Conservation (phyloP, 2,113 vertebrate species). For the Raja brachyura region DNA sequence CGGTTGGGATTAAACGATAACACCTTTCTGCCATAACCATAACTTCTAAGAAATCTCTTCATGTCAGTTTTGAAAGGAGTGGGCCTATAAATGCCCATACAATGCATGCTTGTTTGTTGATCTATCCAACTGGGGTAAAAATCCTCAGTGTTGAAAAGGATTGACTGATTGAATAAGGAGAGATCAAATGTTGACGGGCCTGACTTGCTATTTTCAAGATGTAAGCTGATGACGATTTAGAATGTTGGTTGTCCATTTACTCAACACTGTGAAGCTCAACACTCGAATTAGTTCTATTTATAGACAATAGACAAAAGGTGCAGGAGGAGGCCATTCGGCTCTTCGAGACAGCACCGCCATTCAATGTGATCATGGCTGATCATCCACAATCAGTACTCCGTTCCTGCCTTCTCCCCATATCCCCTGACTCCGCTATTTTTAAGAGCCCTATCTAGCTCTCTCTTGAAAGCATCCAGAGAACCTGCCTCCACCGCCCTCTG, state of each 20-base stretch:
- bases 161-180: not conserved
- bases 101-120: not conserved
- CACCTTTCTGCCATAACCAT: constrained; percentile 19
- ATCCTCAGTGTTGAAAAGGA: not conserved
- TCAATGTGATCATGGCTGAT: no score
- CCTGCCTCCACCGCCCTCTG: no score
- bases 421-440: no score
- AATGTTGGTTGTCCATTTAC: not conserved
- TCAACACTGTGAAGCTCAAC: not conserved
- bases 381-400: no score
- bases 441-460: no score
- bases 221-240: not conserved
- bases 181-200: not conserved
- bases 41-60: not conserved
- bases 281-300: not conserved
- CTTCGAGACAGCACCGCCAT: no score
- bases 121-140: not conserved
- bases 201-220: not conserved
- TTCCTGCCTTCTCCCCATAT: no score
- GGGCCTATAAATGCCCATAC: not conserved
- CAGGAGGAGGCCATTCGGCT: no score
- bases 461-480: no score
- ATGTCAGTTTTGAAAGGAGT: not conserved
- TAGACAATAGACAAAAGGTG: no score
- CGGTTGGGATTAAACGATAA: constrained; percentile 17